Evolutionary conservation across 1,140 invertebrate genomes (phyloP).

Genomic region (Drosophila miranda): DNA sequence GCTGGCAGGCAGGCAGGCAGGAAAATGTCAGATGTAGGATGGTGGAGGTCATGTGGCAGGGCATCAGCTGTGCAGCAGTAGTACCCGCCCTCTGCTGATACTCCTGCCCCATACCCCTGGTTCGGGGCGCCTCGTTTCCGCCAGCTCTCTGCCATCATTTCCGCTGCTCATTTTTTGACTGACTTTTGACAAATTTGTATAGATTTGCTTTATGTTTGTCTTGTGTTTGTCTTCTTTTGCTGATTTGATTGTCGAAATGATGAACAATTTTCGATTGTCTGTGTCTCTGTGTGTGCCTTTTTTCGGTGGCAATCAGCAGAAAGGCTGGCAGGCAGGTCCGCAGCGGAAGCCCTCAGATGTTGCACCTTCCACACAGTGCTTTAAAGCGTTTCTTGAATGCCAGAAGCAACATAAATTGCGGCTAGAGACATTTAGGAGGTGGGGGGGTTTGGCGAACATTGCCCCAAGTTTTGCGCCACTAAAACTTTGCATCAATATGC

Average conservation of each 20-base stretch:
- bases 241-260: conserved; percentile 67
- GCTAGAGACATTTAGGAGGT: conserved; percentile 17
- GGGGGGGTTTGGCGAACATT: conserved; percentile 15
- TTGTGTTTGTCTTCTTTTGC: conserved; percentile 59
- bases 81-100: conserved; percentile 11
- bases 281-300: conserved; percentile 31
- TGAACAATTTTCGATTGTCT: conserved; percentile 61
- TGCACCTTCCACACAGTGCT: conserved; percentile 30
- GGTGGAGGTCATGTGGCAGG: conserved; percentile 38
- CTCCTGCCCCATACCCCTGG: conserved; percentile 36
- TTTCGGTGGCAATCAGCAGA: conserved; percentile 32
- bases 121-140: conserved; percentile 59
- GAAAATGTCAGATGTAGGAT: conserved; percentile 31
- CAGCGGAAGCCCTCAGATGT: no score
- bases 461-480: conserved; percentile 58
- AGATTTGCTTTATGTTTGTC: conserved; percentile 50
- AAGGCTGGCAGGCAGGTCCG: conserved; percentile 10
- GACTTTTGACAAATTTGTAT: conserved; percentile 61
- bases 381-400: conserved; percentile 24
- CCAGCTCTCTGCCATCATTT: conserved; percentile 70
- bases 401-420: conserved; percentile 64
- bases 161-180: conserved; percentile 75
- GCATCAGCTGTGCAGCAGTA: conserved; percentile 52
- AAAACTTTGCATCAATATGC: conserved; percentile 73
- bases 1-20: conserved; percentile 33